Evolutionary conservation across 2,888 invertebrate species (phyloP).

Genomic region (Augochlorella aurata): DNA sequence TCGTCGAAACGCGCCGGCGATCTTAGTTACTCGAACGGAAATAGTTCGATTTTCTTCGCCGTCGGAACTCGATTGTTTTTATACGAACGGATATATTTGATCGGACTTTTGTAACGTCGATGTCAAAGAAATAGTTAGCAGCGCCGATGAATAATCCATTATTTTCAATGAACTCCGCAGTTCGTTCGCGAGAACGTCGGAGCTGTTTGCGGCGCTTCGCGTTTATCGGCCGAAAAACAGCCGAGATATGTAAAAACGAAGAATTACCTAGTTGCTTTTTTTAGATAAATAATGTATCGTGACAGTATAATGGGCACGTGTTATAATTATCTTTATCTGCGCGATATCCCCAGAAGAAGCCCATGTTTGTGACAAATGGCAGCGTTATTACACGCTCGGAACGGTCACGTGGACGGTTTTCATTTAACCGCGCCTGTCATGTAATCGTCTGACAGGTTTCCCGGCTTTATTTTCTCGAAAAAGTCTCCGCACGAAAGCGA

Average conservation of each 20-base stretch:
- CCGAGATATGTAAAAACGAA: no score
- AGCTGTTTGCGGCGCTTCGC: not conserved
- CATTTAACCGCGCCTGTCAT: no score
- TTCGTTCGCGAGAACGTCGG: not conserved
- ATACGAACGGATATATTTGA: not conserved
- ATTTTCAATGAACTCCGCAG: not conserved
- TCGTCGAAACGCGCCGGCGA: not conserved
- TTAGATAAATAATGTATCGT: not conserved
- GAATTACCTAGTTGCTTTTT: not conserved
- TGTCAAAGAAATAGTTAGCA: not conserved
- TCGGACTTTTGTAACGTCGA: not conserved
- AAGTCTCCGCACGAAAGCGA: no score
- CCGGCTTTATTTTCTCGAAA: no score
- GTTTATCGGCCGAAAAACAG: not conserved
- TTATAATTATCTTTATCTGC: no score
- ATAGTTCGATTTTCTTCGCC: not conserved
- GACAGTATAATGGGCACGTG: not conserved
- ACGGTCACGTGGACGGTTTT: no score
- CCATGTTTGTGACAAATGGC: no score
- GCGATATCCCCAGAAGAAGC: no score
- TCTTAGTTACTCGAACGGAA: not conserved
- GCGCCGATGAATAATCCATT: not conserved
- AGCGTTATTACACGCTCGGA: no score
- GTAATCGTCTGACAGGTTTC: no score
- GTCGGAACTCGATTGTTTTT: not conserved